Evolutionary conservation across 2,888 invertebrate species (phyloP), one percentile per base, ranked within the genome.

Genomic region (Chrysina gloriosa): DNA sequence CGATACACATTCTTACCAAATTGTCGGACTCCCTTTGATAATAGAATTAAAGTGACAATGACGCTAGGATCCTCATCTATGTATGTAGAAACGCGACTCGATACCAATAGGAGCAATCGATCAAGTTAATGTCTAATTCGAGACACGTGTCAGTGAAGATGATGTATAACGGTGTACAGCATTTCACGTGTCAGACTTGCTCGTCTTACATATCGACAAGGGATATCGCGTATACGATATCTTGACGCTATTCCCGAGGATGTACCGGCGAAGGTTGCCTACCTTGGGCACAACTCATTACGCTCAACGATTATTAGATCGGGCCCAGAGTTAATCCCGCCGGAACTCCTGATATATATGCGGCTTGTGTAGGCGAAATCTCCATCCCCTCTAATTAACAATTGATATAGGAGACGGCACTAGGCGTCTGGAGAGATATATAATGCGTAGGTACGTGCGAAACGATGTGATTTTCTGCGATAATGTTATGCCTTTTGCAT

Each of bases 121-220:
- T 58, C 58, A 58, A 58, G 58, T 42, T 58, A 58, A 58, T 42
- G 58, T 58, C 58, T 58, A 58, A 58, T 58, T 58, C 39, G 42
- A 25, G 58, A 39, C 58, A 58, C 14, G 34, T 58, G 58, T 39
- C 58, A 39, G 19, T 3, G 58, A 14, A 58, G 58, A 58, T 58
- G 58, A 58, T 58, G 58, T 58, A 58, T 58, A 39, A 39, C 58
- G 21, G 29, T 52, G 34, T 34, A 54, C 36, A 14, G 58, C 39
- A 58, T 58, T 58, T 58, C 42, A 23, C 39, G 14, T 39, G 58
- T 25, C 58, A 39, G 39, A 6, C 58, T 21, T 19, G 39, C 25
- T 39, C 39, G 42, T 39, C 58, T 58, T 58, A 58, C 58, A 58
- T 25, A 58, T 56, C 36, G 56, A 56, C 23, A 29, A 56, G 56